A percentile compares a stretch with the other conserved stretches of the same genome.
These are phyloP conservation scores for Tinea pellionella DNA, from an alignment of 2,888 invertebrate species.

Conservation along the genomic window DNA sequence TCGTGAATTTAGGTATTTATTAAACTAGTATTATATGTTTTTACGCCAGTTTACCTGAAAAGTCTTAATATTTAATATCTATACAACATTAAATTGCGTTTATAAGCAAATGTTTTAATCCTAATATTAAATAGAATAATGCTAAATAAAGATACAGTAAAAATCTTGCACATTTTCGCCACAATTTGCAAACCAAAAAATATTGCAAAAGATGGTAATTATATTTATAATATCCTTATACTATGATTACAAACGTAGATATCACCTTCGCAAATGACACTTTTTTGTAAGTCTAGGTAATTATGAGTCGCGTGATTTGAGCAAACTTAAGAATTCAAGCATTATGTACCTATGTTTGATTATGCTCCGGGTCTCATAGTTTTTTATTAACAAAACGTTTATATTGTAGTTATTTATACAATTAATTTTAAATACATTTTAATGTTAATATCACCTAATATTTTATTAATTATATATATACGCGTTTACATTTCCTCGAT, in stretches of 20 bases:
- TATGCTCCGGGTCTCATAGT: not conserved
- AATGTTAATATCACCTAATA: no score
- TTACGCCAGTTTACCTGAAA: no score
- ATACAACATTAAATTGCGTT: no score
- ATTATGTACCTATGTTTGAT: not conserved
- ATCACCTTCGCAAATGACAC: not conserved
- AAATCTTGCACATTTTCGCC: not conserved
- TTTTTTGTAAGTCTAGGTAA: constrained; percentile 1
- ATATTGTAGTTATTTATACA: not conserved
- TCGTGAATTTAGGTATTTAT: no score
- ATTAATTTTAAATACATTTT: not conserved
- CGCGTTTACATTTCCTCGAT: no score
- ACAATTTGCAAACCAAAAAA: not conserved
- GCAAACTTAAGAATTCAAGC: not conserved
- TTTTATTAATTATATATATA: no score
- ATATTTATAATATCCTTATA: not conserved
- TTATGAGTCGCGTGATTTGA: constrained; percentile 3
- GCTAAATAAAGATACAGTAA: no score
- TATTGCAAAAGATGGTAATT: not conserved
- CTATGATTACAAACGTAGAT: not conserved
- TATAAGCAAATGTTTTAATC: not conserved
- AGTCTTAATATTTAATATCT: no score
- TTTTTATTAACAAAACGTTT: not conserved
- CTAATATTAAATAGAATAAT: not conserved
- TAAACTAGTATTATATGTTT: no score